Percentiles rank a stretch among this genome's conserved stretches.
Evolutionary conservation across 2,113 vertebrate genomes (phyloP).

Genomic region (Eptesicus fuscus): DNA sequence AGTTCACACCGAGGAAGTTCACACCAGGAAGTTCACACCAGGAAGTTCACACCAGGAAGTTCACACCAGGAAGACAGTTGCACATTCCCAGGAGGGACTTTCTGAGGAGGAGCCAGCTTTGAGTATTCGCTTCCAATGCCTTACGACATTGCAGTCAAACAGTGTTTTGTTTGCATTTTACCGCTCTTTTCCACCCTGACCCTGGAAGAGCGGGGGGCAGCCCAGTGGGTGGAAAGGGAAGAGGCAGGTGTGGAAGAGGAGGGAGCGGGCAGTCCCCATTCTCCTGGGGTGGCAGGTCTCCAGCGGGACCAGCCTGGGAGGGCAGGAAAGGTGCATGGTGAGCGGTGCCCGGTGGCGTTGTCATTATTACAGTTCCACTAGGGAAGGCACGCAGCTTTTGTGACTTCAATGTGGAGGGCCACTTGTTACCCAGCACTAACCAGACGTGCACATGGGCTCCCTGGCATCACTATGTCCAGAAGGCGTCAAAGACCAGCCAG

Average conservation of each 20-base stretch:
- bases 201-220: fast-evolving
- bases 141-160: background rate
- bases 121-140: fast-evolving
- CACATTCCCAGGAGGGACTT: background rate
- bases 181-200: background rate
- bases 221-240: too few relatives aligned
- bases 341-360: background rate
- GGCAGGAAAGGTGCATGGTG: background rate
- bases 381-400: background rate
- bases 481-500: background rate
- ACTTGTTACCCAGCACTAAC: background rate
- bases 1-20: too few relatives aligned
- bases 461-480: background rate
- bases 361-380: background rate
- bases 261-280: too few relatives aligned
- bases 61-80: too few relatives aligned
- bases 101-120: background rate
- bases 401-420: background rate
- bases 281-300: too few relatives aligned
- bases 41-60: too few relatives aligned
- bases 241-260: fast-evolving
- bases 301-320: background rate
- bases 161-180: fast-evolving
- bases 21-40: too few relatives aligned
- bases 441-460: background rate